Evolutionary conservation across 64 coral and sea anemone species (phyloP).

Genomic region (Actinia tenebrosa): DNA sequence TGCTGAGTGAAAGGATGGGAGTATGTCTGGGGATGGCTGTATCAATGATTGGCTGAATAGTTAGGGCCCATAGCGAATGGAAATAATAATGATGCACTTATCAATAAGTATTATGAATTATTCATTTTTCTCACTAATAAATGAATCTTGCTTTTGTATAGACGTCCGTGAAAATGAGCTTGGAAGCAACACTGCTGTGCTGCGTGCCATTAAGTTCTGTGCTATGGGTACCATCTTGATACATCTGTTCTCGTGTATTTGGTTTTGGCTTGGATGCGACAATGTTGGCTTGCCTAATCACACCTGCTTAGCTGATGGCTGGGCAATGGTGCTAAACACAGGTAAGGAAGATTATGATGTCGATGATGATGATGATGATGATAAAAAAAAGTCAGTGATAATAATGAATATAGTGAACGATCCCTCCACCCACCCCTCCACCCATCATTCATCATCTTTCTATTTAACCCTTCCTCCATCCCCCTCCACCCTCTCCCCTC

Average conservation of each 20-base stretch:
- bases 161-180: conserved; percentile 69
- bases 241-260: conserved; percentile 60
- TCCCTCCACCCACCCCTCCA: no score
- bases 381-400: no score
- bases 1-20: background rate
- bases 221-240: conserved; percentile 52
- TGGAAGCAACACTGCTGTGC: conserved; percentile 58
- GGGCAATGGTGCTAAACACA: conserved; percentile 62
- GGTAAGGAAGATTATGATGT: conserved; percentile 9
- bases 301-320: conserved; percentile 38
- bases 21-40: background rate
- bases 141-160: background rate
- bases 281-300: conserved; percentile 27
- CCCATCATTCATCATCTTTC: no score
- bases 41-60: background rate
- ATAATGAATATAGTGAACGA: no score
- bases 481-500: no score
- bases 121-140: no score
- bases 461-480: no score
- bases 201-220: conserved; percentile 65
- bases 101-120: no score
- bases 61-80: background rate
- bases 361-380: no score
- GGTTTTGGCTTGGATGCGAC: conserved; percentile 66
- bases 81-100: no score